Conservation (phyloP, 2,797 vertebrate genomes). For the Carcharodon carcharias region DNA sequence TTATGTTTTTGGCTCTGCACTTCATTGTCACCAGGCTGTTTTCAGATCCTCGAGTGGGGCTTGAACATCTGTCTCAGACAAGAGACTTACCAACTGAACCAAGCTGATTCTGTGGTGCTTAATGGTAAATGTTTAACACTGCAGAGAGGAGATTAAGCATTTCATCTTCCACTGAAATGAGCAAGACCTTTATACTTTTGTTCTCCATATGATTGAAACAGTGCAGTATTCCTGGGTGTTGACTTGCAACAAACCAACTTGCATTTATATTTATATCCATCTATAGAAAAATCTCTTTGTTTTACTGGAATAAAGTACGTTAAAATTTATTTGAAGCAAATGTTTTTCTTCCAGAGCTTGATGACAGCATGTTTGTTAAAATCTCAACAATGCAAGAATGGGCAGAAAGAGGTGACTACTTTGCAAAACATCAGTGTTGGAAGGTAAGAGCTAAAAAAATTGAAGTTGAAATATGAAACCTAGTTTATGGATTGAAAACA, state of each 20-base stretch:
- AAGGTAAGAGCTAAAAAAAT: constrained; percentile 52
- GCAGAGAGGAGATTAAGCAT: no score
- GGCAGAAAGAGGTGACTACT: constrained; percentile 68
- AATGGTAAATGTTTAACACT: not conserved
- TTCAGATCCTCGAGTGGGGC: not conserved
- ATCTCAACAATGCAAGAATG: constrained; percentile 64
- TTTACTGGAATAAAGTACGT: not conserved
- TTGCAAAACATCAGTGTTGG: constrained; percentile 68
- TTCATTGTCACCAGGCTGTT: not conserved
- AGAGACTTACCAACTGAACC: not conserved
- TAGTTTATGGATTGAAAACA: not conserved
- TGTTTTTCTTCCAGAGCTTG: constrained; percentile 52
- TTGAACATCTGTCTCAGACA: not conserved
- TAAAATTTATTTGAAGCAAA: not conserved
- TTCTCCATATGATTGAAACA: not conserved
- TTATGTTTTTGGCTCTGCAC: not conserved
- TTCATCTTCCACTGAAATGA: not conserved
- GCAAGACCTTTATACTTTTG: not conserved
- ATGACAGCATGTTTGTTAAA: constrained; percentile 70
- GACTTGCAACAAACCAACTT: not conserved
- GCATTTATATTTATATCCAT: not conserved
- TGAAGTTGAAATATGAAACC: not conserved
- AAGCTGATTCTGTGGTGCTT: not conserved
- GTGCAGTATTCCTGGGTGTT: not conserved
- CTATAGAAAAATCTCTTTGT: not conserved